Percentiles rank a stretch among this genome's conserved stretches.
Conservation (phyloP, 2,888 invertebrate species). For the Erynnis tages region DNA sequence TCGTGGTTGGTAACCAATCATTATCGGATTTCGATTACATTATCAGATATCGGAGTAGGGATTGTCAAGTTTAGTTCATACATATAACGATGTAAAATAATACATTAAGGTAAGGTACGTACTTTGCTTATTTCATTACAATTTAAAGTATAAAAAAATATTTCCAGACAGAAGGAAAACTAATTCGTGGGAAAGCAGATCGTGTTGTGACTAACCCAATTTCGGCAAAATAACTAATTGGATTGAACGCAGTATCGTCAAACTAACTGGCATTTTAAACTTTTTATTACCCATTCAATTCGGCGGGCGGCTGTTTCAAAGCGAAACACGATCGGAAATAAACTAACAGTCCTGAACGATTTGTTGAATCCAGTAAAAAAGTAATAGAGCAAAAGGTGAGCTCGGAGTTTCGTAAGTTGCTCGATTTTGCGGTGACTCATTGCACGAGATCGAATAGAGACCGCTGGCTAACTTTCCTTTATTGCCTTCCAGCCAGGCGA, state of each 20-base stretch:
- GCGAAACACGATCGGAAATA: constrained; percentile 25
- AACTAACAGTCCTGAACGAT: constrained; percentile 30
- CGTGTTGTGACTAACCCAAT: constrained; percentile 2
- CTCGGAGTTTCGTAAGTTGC: constrained; percentile 51
- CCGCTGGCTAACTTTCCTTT: constrained; percentile 48
- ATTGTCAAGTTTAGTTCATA: constrained; percentile 12
- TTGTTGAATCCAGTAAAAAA: constrained; percentile 44
- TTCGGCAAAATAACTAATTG: constrained; percentile 18
- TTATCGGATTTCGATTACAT: constrained; percentile 15
- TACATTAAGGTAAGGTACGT: too few relatives aligned
- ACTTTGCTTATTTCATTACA: too few relatives aligned
- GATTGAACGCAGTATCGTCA: constrained; percentile 17
- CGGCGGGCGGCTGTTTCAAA: constrained; percentile 24
- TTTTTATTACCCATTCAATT: constrained; percentile 23
- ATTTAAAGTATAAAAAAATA: constrained; percentile 23
- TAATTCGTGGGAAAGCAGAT: not conserved
- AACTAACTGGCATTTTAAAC: constrained; percentile 19
- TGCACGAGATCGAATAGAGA: constrained; percentile 48
- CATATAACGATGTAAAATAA: not conserved
- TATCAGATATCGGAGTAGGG: constrained; percentile 9
- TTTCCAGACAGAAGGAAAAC: constrained; percentile 11
- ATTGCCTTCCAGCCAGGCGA: constrained; percentile 45
- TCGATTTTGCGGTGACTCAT: constrained; percentile 56
- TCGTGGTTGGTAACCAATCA: constrained; percentile 5
- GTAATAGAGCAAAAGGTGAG: constrained; percentile 42